Percentiles rank a stretch among this genome's conserved stretches.
These are phyloP conservation scores for Archilochus colubris DNA, from an alignment of 2,113 vertebrate genomes.

Conservation along the genomic window DNA sequence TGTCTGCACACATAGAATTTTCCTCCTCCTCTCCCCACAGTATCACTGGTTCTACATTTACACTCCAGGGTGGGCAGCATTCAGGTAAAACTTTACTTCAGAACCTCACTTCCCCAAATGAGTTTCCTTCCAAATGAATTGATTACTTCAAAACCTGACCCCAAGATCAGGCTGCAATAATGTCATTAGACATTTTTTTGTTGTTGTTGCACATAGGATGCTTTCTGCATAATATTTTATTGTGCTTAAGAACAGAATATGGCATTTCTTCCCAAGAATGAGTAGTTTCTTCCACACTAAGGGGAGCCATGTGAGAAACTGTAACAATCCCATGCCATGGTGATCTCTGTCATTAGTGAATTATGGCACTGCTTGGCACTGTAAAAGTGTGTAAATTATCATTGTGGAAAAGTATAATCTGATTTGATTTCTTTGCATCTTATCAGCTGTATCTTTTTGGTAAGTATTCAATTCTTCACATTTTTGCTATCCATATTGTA, in stretches of 20 bases:
- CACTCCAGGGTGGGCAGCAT: not conserved
- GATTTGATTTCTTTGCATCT: not conserved
- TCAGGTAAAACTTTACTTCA: not conserved
- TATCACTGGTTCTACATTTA: not conserved
- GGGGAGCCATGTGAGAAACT: not conserved
- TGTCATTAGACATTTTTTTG: not conserved
- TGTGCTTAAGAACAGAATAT: not conserved
- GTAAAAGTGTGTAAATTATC: not conserved
- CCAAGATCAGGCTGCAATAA: not conserved
- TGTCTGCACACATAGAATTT: conserved; percentile 3
- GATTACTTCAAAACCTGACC: not conserved
- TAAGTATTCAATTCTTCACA: not conserved
- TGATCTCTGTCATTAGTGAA: not conserved
- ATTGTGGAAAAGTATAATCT: not conserved
- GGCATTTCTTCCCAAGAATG: not conserved
- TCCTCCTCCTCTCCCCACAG: not conserved
- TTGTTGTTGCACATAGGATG: not conserved
- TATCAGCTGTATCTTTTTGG: not conserved
- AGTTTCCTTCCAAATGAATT: not conserved
- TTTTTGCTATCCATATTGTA: conserved; percentile 28
- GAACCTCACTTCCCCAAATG: not conserved
- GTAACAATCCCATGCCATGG: not conserved
- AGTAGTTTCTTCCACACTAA: not conserved
- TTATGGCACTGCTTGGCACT: too few relatives aligned
- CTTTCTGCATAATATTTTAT: not conserved